A percentile compares a stretch with the other conserved stretches of the same genome.
Conservation (phyloP, 2,113 vertebrate genomes). For the Thalassoma bifasciatum region DNA sequence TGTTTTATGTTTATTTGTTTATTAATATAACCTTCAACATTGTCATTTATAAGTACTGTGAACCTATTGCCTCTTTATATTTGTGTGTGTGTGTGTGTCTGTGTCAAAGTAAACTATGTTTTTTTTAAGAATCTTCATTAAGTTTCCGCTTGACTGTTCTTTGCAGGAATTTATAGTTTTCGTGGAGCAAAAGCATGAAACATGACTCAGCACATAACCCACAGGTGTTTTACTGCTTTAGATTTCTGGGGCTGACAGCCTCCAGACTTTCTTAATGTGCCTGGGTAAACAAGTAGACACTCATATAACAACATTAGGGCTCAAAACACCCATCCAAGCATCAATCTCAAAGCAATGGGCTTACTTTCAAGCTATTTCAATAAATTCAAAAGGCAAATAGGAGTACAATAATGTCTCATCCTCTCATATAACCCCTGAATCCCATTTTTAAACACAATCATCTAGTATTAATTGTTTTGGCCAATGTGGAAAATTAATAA, state of each 20-base stretch:
- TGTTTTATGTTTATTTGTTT: no score
- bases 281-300: neutral
- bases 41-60: no score
- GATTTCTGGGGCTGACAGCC: neutral
- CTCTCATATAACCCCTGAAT: neutral
- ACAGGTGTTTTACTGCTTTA: neutral
- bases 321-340: neutral
- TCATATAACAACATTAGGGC: neutral
- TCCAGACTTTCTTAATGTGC: neutral
- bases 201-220: neutral
- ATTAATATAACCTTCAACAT: no score
- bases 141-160: neutral
- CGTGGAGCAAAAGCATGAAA: neutral
- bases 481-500: neutral
- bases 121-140: no score
- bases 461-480: neutral
- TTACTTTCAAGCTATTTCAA: neutral
- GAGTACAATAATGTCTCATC: neutral
- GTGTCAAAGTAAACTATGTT: no score
- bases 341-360: neutral
- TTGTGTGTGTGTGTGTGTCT: no score
- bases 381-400: neutral
- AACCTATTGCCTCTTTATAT: no score
- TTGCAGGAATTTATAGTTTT: neutral
- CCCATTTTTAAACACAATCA: neutral